Percentiles rank a stretch among this genome's conserved stretches.
These are phyloP conservation scores for Aleiodes alternator DNA, from an alignment of 2,888 invertebrate species.

Conservation along the genomic window DNA sequence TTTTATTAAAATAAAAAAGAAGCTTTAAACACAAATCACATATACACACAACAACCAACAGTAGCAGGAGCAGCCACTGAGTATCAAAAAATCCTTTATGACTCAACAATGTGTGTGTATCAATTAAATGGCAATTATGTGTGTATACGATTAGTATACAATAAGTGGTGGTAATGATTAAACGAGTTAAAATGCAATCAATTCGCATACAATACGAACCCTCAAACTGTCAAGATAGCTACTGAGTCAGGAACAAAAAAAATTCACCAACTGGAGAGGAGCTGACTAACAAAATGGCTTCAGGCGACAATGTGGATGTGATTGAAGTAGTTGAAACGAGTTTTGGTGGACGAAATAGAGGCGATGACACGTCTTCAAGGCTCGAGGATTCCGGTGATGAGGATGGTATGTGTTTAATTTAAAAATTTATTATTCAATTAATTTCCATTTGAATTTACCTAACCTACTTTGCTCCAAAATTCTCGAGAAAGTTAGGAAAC, in stretches of 20 bases:
- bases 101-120: constrained; percentile 18
- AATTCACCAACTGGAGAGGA: background rate
- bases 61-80: background rate
- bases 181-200: constrained; percentile 41
- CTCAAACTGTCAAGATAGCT: constrained; percentile 41
- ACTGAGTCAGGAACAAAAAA: constrained; percentile 25
- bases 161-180: constrained; percentile 14
- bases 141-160: constrained; percentile 3
- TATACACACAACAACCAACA: too few relatives aligned
- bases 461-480: constrained; percentile 36
- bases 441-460: constrained; percentile 40
- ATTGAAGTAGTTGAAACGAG: constrained; percentile 86
- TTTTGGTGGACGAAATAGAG: constrained; percentile 64
- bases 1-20: background rate
- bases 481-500: background rate
- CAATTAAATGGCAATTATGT: background rate
- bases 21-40: background rate
- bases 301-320: constrained; percentile 87
- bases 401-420: constrained; percentile 78
- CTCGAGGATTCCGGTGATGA: constrained; percentile 79
- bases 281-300: constrained; percentile 82
- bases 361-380: constrained; percentile 78
- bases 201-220: constrained; percentile 34
- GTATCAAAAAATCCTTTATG: background rate
- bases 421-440: constrained; percentile 29